Evolutionary conservation across 2,888 invertebrate genomes (phyloP).

Genomic region (Hyles lineata): DNA sequence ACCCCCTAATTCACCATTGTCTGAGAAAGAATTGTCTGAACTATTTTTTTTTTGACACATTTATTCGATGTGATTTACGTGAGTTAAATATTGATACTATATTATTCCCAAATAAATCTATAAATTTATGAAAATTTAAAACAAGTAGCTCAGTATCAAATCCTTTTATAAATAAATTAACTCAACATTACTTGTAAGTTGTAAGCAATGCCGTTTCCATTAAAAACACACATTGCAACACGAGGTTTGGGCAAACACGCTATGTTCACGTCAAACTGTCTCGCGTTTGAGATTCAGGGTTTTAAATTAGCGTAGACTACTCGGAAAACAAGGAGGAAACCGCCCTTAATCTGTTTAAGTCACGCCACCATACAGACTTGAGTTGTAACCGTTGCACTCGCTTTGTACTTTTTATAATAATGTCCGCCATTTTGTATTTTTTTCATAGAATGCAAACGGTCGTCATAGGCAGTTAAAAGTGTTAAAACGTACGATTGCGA

Average conservation of each 20-base stretch:
- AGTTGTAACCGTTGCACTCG: conserved; percentile 37
- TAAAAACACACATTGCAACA: conserved; percentile 15
- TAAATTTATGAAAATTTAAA: too few relatives aligned
- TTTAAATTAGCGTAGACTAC: conserved; percentile 74
- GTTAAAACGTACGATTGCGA: too few relatives aligned
- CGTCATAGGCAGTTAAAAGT: too few relatives aligned
- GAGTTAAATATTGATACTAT: too few relatives aligned
- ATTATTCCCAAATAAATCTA: too few relatives aligned
- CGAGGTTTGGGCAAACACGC: conserved; percentile 65
- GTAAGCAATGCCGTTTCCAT: conserved; percentile 18
- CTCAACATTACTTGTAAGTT: background rate
- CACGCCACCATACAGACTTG: conserved; percentile 57
- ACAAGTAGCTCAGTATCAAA: background rate
- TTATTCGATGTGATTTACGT: too few relatives aligned
- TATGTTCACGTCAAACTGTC: conserved; percentile 74
- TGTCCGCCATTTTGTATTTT: background rate
- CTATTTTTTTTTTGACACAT: too few relatives aligned
- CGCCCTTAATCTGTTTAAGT: conserved; percentile 62
- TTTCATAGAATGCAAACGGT: background rate
- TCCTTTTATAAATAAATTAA: background rate
- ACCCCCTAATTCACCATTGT: too few relatives aligned
- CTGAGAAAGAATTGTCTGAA: too few relatives aligned
- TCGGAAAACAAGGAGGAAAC: conserved; percentile 62
- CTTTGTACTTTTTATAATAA: conserved; percentile 31
- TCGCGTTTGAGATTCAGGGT: conserved; percentile 68